Base-by-base conservation (phyloP, 2,888 invertebrate genomes). In the Ganaspis brasiliensis region DNA sequence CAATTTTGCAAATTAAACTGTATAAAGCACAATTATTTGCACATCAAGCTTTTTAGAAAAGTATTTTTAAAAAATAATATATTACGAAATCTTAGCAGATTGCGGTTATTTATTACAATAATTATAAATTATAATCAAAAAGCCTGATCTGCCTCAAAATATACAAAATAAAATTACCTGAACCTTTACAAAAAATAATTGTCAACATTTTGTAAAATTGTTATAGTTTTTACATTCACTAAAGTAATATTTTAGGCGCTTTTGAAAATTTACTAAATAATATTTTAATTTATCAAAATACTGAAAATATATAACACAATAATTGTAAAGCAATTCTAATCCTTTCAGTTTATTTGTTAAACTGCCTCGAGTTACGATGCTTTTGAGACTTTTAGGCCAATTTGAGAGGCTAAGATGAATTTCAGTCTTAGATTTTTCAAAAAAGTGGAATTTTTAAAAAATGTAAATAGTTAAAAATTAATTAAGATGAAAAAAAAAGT, bases 101-200 rank as follows among this genome's bases (percentile, higher is more conserved):
- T 40, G 37, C 9, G 52, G 35, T 72, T 72, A 12, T 72, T 56
- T 12, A n/a, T n/a, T n/a, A 52, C 14, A 26, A 52, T 55, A 26
- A 70, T 70, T 6, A 45, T 70, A 37, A 40, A 49, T n/a, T 59
- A 31, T 19, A 31, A 14, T 8, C 3, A 59, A 59, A 19, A 61
- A 40, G 9, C n/a, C 63, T 40, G n/a, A 40, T 37, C 12, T 40
- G 63, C 40, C 21, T 63, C 21, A 24, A n/a, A n/a, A 49, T 45
- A 24, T 45, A 67, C 21, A 45, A 45, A 67, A 40, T 37, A 40
- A 40, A 67, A 67, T 45, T 45, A 40, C 67, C 67, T 67, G 67
- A 67, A 67, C 67, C 45, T 67, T 67, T 45, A 67, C 16, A 67
- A 45, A 45, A 9, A 37, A 8, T 8, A 45, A 67, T 12, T n/a